These are phyloP conservation scores for Potorous gilbertii DNA, from an alignment of 2,797 vertebrate species.

Conservation along the genomic window DNA sequence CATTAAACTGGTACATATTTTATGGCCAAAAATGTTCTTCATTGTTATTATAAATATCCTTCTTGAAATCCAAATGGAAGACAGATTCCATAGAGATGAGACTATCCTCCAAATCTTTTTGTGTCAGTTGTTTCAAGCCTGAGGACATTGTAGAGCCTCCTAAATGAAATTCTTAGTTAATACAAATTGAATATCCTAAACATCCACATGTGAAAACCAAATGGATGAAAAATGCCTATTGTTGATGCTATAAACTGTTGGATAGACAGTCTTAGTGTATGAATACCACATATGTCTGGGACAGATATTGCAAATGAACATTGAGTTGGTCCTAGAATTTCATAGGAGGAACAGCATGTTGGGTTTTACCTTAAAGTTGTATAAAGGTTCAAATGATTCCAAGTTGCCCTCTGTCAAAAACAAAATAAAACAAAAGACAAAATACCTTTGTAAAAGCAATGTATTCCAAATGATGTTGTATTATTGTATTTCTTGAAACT, in stretches of 20 bases:
- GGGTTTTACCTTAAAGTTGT: not conserved
- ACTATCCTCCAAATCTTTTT: not conserved
- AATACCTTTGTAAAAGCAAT: not conserved
- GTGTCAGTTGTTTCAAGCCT: not conserved
- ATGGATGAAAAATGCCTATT: not conserved
- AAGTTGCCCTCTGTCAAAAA: not conserved
- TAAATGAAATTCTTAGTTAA: not conserved
- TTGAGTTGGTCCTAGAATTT: not conserved
- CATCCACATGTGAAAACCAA: not conserved
- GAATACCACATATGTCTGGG: not conserved
- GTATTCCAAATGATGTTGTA: not conserved
- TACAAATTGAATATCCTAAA: not conserved
- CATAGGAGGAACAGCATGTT: not conserved
- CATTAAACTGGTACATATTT: not conserved
- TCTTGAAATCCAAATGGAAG: not conserved
- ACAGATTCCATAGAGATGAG: not conserved
- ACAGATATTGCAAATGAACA: not conserved
- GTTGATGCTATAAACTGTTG: not conserved
- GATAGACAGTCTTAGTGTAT: not conserved
- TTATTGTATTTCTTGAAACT: not conserved
- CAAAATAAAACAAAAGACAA: not conserved
- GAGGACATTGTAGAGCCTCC: not conserved
- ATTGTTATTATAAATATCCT: not conserved
- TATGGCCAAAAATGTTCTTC: not conserved
- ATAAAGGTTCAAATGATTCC: not conserved